Evolutionary conservation across 1,140 invertebrate genomes (phyloP).

Genomic region (Trigoniulus corallinus): DNA sequence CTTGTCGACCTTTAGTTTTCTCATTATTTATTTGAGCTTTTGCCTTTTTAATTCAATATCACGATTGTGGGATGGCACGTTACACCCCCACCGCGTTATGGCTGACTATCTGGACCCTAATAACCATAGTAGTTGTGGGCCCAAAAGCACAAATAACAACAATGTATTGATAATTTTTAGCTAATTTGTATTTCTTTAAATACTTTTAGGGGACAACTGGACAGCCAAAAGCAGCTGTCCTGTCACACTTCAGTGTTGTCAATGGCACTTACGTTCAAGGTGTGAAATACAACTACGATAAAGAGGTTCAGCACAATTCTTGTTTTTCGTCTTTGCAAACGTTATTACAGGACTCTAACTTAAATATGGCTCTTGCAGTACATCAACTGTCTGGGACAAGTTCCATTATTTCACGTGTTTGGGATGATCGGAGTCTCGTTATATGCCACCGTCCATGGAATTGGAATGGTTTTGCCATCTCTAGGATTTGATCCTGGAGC

Average conservation of each 20-base stretch:
- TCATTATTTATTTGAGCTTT: too few species aligned
- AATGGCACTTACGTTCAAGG: background rate
- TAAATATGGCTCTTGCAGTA: background rate
- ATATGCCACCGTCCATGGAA: conserved; percentile 39
- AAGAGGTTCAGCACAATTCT: background rate
- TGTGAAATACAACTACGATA: background rate
- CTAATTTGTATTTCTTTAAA: too few species aligned
- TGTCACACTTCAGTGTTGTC: background rate
- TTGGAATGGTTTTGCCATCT: conserved; percentile 50
- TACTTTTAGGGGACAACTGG: background rate
- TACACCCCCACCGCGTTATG: too few species aligned
- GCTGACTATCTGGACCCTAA: too few species aligned
- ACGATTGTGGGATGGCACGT: too few species aligned
- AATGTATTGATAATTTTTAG: too few species aligned
- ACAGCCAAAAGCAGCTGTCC: background rate
- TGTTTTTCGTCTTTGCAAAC: background rate
- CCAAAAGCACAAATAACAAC: too few species aligned
- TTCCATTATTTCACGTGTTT: conserved; percentile 84
- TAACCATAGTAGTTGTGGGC: too few species aligned
- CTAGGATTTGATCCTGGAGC: conserved; percentile 44
- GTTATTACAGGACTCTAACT: background rate
- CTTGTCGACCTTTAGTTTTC: too few species aligned
- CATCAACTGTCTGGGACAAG: conserved; percentile 29
- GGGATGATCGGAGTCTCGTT: conserved; percentile 55
- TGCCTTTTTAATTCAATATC: too few species aligned